Evolutionary conservation across 2,888 invertebrate genomes (phyloP), one percentile per base, ranked within the genome.

Genomic region (Aphodius granarius): DNA sequence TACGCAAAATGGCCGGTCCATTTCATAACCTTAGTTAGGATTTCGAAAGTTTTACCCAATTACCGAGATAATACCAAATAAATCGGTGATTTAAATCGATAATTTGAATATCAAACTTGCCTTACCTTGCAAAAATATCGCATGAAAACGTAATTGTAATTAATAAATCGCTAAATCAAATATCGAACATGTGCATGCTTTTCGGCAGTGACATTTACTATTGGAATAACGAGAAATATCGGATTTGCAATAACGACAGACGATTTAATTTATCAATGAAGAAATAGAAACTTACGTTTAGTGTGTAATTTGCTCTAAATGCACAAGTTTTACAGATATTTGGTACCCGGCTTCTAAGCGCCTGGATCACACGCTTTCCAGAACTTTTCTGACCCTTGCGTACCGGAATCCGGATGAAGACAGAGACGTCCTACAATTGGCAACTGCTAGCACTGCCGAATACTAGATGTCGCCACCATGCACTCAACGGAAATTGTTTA

Each of bases 1-100:
- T 66, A 64, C 64, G 74, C 71, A 76, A 76, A 76, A 76, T 77
- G 77, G 77, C 77, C 74, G 77, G 74, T 68, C 21, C 23, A 75
- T 77, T 74, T 77, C 75, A 77, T 75, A 75, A 75, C 75, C 75
- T 75, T 63, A 75, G 72, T 66, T 13, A 66, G 22, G 21, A 21
- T 68, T 68, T 68, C 20, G 22, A 21, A 9, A 68, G n/a, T n/a
- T 20, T 19, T 9, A 68, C 21, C 21, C 21, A 6, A 43, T 43
- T 43, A 43, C 43, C 9, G 43, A 43, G 9, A 9, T 9, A 43
- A 3, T 43, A 13, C 43, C 43, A 43, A 43, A 43, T 0, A 1
- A 43, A 43, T 9, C 13, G 6, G 43, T 43, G 3, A 9, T 13
- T 1, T 13, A 43, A 43, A 43, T 43, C 43, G 13, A 43, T 13